Percentiles rank a stretch among this genome's conserved stretches.
phyloP scores from a whole-genome alignment of 2,888 invertebrate species.

The Lasioglossum zephyrum region DNA sequence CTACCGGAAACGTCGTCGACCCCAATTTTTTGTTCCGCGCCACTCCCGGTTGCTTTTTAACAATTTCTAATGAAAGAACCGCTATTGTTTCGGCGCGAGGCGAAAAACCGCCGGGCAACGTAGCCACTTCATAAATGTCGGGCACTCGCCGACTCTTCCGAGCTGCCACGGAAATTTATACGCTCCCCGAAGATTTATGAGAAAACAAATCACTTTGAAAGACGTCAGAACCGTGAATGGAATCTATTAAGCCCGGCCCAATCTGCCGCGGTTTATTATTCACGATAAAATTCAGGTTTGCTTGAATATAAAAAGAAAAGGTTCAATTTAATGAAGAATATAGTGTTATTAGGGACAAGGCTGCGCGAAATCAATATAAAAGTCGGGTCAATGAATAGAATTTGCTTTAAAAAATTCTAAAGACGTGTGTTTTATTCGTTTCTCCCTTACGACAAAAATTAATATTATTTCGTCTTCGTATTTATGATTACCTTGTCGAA shows the following conservation, averaged over 20 bases:
- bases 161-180: conserved; percentile 49
- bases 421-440: not conserved
- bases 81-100: conserved; percentile 31
- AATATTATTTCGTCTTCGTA: not conserved
- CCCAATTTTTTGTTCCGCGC: not conserved
- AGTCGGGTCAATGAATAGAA: not conserved
- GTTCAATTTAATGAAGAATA: not conserved
- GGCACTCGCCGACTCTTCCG: not conserved
- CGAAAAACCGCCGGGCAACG: conserved; percentile 20
- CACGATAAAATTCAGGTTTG: not conserved
- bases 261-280: conserved; percentile 51
- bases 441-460: not conserved
- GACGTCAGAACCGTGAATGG: conserved; percentile 28
- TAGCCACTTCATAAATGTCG: conserved; percentile 56
- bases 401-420: not conserved
- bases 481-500: too few relatives aligned
- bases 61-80: conserved; percentile 39
- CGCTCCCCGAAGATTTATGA: conserved; percentile 53
- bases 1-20: not conserved
- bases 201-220: conserved; percentile 60
- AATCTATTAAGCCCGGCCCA: conserved; percentile 50
- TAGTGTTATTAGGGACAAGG: not conserved
- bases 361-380: not conserved
- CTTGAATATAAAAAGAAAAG: not conserved
- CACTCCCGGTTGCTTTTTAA: not conserved